Evolutionary conservation across 2,888 invertebrate species (phyloP), one percentile per base, ranked within the genome.

Genomic region (Biston betularia): DNA sequence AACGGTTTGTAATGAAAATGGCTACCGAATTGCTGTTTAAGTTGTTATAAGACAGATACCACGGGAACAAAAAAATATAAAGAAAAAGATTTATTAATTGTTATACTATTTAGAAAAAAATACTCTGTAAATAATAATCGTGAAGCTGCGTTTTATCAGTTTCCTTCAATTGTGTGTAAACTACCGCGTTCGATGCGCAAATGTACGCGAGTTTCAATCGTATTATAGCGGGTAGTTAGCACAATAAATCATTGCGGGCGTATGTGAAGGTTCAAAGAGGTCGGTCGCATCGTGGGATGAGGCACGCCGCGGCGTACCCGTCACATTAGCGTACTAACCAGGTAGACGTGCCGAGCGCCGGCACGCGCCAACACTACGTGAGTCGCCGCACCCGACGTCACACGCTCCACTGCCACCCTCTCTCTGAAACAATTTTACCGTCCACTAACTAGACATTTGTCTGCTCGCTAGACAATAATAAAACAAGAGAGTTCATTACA

Each of bases 321-420:
- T 79, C 83, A 82, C 83, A 86, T 89, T 88, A 87, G 80, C 82
- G 82, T 80, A 82, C 83, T 88, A 88, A 90, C 80, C 85, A 88
- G 87, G 84, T 83, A 77, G 73, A 87, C 88, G 88, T 87, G 89
- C 72, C 69, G 79, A 75, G 88, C 87, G 89, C 72, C 69, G 79
- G 75, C 86, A 84, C 83, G 87, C 78, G 79, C 77, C 71, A 57
- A 52, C 61, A 63, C 65, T 77, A 82, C 81, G 79, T 80, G 81
- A 68, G 63, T 61, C 70, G 45, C 55, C 42, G 58, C 62, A 48
- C 50, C 68, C 68, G 55, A 71, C 73, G 70, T 69, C 72, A 74
- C 72, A 70, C 69, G 53, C 61, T 53, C 24, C 54, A 15, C 45
- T 38, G 33, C 9, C 12, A 48, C 50, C 45, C 14, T n/a, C 52